These are phyloP conservation scores for Phalacrocorax brasilianus DNA, from an alignment of 2,113 vertebrate genomes.

Conservation along the genomic window DNA sequence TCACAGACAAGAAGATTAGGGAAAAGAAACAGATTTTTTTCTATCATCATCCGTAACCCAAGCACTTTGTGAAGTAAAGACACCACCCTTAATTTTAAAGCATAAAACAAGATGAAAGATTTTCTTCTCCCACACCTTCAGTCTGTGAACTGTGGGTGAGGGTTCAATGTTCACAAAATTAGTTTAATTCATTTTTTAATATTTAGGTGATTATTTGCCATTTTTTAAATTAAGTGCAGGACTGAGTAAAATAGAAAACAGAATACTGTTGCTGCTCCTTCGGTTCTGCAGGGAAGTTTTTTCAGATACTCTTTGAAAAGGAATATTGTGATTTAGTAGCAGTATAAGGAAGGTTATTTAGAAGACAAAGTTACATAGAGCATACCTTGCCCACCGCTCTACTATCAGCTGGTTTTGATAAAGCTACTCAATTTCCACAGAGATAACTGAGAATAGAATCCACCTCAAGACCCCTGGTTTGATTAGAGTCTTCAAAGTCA, in stretches of 20 bases:
- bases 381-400: neutral
- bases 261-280: neutral
- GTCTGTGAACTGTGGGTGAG: neutral
- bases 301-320: neutral
- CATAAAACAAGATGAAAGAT: neutral
- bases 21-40: conserved; percentile 1
- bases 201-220: neutral
- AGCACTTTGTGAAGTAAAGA: neutral
- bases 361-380: neutral
- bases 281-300: neutral
- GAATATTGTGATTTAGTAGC: neutral
- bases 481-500: conserved; percentile 16
- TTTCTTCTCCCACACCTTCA: neutral
- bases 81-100: neutral
- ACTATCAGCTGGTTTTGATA: conserved; percentile 16
- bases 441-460: conserved; percentile 27
- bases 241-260: neutral
- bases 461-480: neutral
- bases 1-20: neutral
- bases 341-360: conserved; percentile 24
- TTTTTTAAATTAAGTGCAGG: neutral
- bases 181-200: neutral
- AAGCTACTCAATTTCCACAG: conserved; percentile 26
- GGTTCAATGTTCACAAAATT: neutral
- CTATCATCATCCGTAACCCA: neutral